phyloP scores from a whole-genome alignment of 1,140 invertebrate species.

The Drosophila teissieri region DNA sequence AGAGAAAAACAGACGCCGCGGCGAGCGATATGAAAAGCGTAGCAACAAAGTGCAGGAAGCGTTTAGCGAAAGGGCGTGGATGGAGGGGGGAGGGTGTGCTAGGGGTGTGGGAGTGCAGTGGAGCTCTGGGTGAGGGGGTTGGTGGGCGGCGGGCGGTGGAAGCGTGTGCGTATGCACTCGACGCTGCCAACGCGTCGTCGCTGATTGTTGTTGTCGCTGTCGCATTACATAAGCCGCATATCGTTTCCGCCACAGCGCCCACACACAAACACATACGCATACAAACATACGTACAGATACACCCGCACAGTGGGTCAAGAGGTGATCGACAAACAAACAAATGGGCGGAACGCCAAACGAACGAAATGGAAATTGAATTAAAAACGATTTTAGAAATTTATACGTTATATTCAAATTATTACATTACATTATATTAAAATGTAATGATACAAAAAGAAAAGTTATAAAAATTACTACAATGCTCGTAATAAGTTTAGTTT shows the following conservation, averaged over 20 bases:
- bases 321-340: conserved; percentile 14
- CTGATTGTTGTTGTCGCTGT: conserved; percentile 41
- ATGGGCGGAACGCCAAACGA: too few relatives aligned
- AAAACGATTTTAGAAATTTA: too few relatives aligned
- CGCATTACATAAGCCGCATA: conserved; percentile 69
- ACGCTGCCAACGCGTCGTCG: conserved; percentile 36
- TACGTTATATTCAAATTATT: too few relatives aligned
- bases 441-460: too few relatives aligned
- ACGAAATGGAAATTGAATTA: not conserved
- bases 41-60: conserved; percentile 67
- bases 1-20: conserved; percentile 35
- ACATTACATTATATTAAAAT: too few relatives aligned
- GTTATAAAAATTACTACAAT: too few relatives aligned
- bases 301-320: conserved; percentile 42
- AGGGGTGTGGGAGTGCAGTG: not conserved
- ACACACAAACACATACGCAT: conserved; percentile 36
- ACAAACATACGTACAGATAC: conserved; percentile 27
- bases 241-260: conserved; percentile 71
- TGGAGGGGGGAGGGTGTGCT: not conserved
- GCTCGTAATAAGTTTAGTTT: too few relatives aligned
- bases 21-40: conserved; percentile 61
- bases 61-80: conserved; percentile 16
- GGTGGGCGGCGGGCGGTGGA: conserved; percentile 6
- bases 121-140: too few relatives aligned
- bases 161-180: conserved; percentile 57